These are phyloP conservation scores for Hystrix brachyura DNA, from an alignment of 2,113 vertebrate species.

Conservation along the genomic window DNA sequence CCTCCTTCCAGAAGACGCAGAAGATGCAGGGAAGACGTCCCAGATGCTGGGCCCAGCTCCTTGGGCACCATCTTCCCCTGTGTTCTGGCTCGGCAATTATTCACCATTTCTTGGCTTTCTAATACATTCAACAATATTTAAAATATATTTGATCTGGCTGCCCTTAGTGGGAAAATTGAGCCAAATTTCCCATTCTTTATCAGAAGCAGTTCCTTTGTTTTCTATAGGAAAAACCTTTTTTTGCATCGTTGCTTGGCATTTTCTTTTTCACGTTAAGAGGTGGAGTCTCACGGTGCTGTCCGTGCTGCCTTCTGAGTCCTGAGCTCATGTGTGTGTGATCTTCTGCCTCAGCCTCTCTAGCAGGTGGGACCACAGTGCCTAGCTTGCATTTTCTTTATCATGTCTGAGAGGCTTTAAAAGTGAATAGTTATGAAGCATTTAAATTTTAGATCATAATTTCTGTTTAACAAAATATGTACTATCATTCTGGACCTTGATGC, in stretches of 20 bases:
- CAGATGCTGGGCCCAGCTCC: too few species aligned
- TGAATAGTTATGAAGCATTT: background rate
- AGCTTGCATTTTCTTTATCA: background rate
- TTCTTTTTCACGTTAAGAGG: background rate
- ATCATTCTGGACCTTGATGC: background rate
- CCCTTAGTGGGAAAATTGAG: background rate
- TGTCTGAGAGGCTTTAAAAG: background rate
- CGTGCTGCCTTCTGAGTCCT: background rate
- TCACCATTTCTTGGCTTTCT: background rate
- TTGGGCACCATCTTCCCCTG: background rate
- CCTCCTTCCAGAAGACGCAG: background rate
- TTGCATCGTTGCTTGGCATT: background rate
- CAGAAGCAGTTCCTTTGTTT: background rate
- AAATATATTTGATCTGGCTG: background rate
- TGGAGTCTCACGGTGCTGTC: background rate
- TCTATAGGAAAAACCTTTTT: background rate
- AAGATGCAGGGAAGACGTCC: background rate
- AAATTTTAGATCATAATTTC: constrained; percentile 24
- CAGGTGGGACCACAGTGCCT: background rate
- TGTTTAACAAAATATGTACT: background rate
- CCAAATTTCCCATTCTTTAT: background rate
- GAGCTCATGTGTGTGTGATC: background rate
- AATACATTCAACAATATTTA: background rate
- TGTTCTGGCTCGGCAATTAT: background rate
- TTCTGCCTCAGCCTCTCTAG: background rate